These are phyloP conservation scores for Erebia aethiops DNA, from an alignment of 2,888 invertebrate genomes.

Conservation along the genomic window DNA sequence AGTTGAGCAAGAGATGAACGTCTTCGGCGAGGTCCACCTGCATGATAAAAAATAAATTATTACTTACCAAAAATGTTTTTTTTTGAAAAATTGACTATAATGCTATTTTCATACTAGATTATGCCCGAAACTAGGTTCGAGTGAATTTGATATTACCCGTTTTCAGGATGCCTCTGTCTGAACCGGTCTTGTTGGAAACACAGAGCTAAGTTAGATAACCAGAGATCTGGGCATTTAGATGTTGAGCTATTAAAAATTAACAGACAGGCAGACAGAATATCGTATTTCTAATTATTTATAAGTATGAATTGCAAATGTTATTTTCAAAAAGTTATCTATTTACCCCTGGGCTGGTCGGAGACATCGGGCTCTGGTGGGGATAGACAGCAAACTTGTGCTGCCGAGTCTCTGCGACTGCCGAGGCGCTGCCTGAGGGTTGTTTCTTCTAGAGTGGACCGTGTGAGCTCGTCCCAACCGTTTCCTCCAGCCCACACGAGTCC, in stretches of 20 bases:
- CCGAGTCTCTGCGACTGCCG: conserved; percentile 93
- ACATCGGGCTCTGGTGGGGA: conserved; percentile 93
- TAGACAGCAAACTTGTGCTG: conserved; percentile 93
- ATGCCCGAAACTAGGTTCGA: too few species aligned
- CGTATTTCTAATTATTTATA: neutral
- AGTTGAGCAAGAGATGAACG: conserved; percentile 94
- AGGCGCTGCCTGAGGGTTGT: conserved; percentile 92
- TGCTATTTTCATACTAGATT: too few species aligned
- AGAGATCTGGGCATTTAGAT: too few species aligned
- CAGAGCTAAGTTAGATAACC: too few species aligned
- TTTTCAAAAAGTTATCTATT: too few species aligned
- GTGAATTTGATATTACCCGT: too few species aligned
- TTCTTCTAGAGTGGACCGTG: conserved; percentile 92
- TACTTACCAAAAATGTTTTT: too few species aligned
- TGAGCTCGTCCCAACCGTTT: conserved; percentile 96
- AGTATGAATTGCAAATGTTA: too few species aligned
- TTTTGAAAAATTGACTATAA: too few species aligned
- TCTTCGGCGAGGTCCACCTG: conserved; percentile 87
- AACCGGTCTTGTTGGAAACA: too few species aligned
- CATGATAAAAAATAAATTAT: neutral
- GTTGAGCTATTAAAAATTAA: too few species aligned
- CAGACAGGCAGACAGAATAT: neutral
- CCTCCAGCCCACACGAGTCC: conserved; percentile 96
- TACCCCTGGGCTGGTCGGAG: conserved; percentile 78
- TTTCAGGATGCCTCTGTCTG: too few species aligned